phyloP scores from a whole-genome alignment of 2,113 vertebrate genomes.

The Osmerus eperlanus region DNA sequence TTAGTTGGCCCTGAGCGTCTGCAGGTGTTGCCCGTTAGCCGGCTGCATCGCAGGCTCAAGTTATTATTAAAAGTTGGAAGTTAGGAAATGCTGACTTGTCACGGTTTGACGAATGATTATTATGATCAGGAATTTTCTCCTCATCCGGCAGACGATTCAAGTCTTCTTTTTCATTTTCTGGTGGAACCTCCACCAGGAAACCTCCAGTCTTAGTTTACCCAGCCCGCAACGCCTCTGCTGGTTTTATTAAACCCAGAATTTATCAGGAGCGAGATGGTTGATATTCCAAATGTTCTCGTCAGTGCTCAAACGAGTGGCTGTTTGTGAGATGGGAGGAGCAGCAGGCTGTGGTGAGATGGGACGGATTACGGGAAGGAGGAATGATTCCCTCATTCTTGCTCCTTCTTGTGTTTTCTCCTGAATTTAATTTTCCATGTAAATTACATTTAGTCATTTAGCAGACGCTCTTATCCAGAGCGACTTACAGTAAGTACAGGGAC shows the following conservation, averaged over 20 bases:
- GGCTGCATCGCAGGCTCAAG: too few species aligned
- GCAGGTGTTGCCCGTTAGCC: too few species aligned
- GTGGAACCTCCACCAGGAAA: too few species aligned
- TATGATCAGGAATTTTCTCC: constrained; percentile 63
- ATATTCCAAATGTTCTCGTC: constrained; percentile 83
- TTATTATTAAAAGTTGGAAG: background rate
- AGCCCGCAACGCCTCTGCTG: constrained; percentile 33
- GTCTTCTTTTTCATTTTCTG: constrained; percentile 84
- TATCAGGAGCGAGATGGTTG: constrained; percentile 81
- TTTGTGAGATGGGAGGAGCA: constrained; percentile 72
- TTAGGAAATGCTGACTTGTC: constrained; percentile 39
- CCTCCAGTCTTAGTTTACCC: constrained; percentile 55
- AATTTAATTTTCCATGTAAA: background rate
- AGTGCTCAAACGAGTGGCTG: constrained; percentile 73
- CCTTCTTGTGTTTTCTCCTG: constrained; percentile 50
- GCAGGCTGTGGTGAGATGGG: constrained; percentile 78
- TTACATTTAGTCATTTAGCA: too few species aligned
- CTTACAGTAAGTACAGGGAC: too few species aligned
- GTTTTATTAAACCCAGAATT: constrained; percentile 83
- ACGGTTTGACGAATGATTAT: constrained; percentile 72
- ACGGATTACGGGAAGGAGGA: constrained; percentile 84
- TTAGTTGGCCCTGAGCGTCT: too few species aligned
- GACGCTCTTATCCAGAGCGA: too few species aligned
- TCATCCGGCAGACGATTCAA: constrained; percentile 67
- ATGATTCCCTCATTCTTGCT: constrained; percentile 66